These are phyloP conservation scores for Azemiops feae DNA, from an alignment of 2,113 vertebrate genomes.

Conservation along the genomic window DNA sequence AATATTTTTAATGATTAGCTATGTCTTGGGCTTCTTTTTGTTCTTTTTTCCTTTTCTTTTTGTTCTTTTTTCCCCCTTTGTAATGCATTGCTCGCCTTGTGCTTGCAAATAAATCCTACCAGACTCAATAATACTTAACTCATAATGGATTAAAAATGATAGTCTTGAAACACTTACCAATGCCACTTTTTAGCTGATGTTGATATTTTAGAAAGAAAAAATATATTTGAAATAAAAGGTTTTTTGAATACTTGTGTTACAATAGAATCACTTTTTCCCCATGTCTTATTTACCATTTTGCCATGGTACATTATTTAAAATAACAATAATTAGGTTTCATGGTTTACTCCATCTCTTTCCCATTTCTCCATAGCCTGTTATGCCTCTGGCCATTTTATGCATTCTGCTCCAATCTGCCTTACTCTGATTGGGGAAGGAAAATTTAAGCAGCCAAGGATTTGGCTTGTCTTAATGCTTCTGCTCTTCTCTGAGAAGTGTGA, in stretches of 20 bases:
- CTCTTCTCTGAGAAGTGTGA: constrained; percentile 59
- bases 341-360: constrained; percentile 15
- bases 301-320: constrained; percentile 35
- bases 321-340: constrained; percentile 41
- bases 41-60: not conserved
- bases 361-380: constrained; percentile 48
- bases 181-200: not conserved
- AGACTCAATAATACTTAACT: not conserved
- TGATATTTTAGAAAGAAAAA: not conserved
- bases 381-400: constrained; percentile 41
- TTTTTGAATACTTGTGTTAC: not conserved
- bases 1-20: not conserved
- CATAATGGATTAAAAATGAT: not conserved
- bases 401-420: constrained; percentile 52
- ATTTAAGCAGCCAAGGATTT: constrained; percentile 52
- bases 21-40: not conserved
- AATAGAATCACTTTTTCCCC: not conserved
- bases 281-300: not conserved
- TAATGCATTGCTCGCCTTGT: not conserved
- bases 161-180: not conserved
- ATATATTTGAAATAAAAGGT: not conserved
- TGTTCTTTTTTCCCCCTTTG: not conserved
- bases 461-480: constrained; percentile 58
- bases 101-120: not conserved
- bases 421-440: constrained; percentile 36